Base-by-base conservation (phyloP, 2,888 invertebrate species). In the Hyposoter didymator region DNA sequence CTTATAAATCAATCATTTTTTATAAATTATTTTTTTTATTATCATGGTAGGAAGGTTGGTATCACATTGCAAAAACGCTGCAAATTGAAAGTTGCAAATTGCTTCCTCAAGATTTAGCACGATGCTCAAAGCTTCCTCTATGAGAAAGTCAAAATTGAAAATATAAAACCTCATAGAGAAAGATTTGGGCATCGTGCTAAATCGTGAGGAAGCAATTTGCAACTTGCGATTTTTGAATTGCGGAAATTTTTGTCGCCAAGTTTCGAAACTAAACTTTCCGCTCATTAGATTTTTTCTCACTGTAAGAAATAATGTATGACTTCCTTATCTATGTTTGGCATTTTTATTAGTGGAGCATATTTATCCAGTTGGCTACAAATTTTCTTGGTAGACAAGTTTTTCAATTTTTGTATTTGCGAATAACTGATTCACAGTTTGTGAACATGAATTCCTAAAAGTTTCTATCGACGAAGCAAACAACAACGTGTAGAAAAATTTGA, bases 311-410 rank as follows among this genome's bases (percentile, higher is more conserved):
- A 0, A 35, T 49, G 49, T 35, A 32, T 17, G 14, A 64, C 49
- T 5, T 64, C 32, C 72, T 79, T 79, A 79, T 79, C 79, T 64
- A n/a, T 79, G 49, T 64, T 79, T 66, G 22, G 28, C 17, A 49
- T 72, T 62, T 49, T 59, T 59, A 74, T 69, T 45, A 14, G 47
- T 47, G 8, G 17, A 45, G 12, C 19, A 10, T 67, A 12, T 67
- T 10, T 19, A 10, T 19, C 10, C 47, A 32, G 7, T 17, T 32
- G 47, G 47, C 32, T 69, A 1, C 14, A 17, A 22, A 10, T n/a
- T 7, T 17, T 17, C 47, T 47, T 28, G 17, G 22, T 28, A 47
- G 1, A 47, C n/a, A 19, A 22, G 6, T 19, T 45, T 22, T 2
- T 1, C 17, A 17, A 28, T 28, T 45, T 28, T 69, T 69, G 4